Evolutionary conservation across 2,113 vertebrate genomes (phyloP).

Genomic region (Bubo bubo): DNA sequence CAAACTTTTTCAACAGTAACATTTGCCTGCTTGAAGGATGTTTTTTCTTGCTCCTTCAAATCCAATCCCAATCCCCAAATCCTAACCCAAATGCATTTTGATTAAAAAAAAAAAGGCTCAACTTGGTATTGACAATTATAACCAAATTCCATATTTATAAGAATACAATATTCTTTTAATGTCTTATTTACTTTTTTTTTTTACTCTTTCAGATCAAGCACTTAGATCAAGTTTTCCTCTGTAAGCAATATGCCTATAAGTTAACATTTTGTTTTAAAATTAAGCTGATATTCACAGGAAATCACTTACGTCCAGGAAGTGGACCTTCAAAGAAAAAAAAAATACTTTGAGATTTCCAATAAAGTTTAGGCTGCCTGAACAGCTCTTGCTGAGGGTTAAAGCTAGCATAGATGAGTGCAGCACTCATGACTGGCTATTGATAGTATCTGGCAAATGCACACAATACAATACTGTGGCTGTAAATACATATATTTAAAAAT

Average conservation of each 20-base stretch:
- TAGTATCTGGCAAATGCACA: background rate
- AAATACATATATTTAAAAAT: background rate
- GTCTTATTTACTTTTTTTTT: background rate
- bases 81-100: background rate
- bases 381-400: background rate
- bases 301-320: background rate
- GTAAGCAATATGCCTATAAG: background rate
- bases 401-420: background rate
- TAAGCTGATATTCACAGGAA: background rate
- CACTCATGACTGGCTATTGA: background rate
- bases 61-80: background rate
- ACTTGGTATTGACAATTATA: background rate
- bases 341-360: background rate
- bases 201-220: background rate
- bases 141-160: background rate
- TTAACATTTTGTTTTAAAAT: background rate
- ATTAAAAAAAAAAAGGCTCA: background rate
- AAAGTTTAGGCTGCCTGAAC: background rate
- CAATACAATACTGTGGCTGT: background rate
- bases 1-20: background rate
- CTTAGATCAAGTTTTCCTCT: background rate
- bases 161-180: background rate
- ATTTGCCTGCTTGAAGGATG: background rate
- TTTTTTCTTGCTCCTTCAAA: background rate
- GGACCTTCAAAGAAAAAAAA: background rate